Base-by-base conservation (phyloP, 2,888 invertebrate genomes). In the Ditula angustiorana region DNA sequence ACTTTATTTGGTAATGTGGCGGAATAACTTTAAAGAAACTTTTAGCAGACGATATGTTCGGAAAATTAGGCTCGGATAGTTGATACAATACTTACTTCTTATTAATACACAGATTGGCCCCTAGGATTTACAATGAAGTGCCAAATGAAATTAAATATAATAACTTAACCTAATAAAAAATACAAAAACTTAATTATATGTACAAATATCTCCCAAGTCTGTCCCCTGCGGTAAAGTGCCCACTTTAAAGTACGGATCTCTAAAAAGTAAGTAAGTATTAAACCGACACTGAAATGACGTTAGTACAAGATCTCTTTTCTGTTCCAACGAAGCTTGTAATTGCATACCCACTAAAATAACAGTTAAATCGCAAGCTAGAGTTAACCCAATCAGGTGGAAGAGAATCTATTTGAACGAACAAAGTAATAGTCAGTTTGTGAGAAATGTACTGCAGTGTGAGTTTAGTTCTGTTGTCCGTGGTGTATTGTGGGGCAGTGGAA, bases 311-410 rank as follows among this genome's bases (percentile, higher is more conserved):
- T 50, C 61, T 66, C 58, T 53, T 58, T 69, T 67, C 69, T 73
- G 78, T 72, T 71, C 71, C 81, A 78, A 61, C 81, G 82, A 71
- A 78, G 69, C 74, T 69, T 70, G 72, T 82, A 81, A 87, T 86
- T 84, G 77, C 62, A 70, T 67, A 65, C n/a, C n/a, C n/a, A n/a
- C 56, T 56, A 61, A 66, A 68, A 66, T 63, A 68, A 66, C 61
- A 62, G 66, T 67, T 70, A 66, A 61, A 69, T 67, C 44, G 44
- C 37, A 37, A 66, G 56, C 28, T 47, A 59, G 49, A 61, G 11
- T 63, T 57, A 56, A 59, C 46, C 37, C 64, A 64, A 59, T 64
- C 58, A 53, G 57, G 49, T 10, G n/a, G 19, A 23, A 50, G 30
- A 50, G 30, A 50, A 19, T 19, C 30, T 50, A 21, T 50, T 50